Conservation (phyloP, 2,113 vertebrate species). For the Puntigrus tetrazona region DNA sequence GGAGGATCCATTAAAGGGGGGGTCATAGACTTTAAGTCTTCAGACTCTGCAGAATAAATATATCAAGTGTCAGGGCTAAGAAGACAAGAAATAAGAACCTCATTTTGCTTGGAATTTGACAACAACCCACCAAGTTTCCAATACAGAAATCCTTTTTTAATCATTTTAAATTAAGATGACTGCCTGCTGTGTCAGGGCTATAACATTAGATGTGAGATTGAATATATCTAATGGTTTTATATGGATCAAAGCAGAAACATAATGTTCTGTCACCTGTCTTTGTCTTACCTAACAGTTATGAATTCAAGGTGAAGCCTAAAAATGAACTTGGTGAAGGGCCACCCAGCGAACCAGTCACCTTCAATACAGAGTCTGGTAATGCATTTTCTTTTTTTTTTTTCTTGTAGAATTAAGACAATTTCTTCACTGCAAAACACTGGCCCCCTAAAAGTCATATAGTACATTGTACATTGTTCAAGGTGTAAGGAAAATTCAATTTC, state of each 20-base stretch:
- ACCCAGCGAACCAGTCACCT: conserved; percentile 82
- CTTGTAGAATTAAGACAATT: background rate
- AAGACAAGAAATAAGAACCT: conserved; percentile 30
- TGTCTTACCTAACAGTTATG: conserved; percentile 78
- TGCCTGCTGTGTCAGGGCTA: background rate
- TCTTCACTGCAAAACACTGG: background rate
- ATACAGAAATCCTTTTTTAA: conserved; percentile 44
- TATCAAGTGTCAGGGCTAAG: conserved; percentile 47
- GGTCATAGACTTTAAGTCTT: conserved; percentile 27
- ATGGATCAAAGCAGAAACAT: background rate
- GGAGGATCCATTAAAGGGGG: conserved; percentile 56
- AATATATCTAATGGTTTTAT: conserved; percentile 17
- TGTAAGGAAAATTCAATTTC: too few relatives aligned
- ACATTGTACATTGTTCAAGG: too few relatives aligned
- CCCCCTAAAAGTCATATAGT: background rate
- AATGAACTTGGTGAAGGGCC: conserved; percentile 90
- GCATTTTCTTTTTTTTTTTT: background rate
- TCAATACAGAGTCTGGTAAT: conserved; percentile 94
- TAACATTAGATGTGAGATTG: conserved; percentile 4
- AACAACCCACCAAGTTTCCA: conserved; percentile 34
- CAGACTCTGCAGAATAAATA: conserved; percentile 44
- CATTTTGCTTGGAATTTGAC: conserved; percentile 13
- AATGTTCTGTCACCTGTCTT: conserved; percentile 2
- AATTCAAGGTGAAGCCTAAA: conserved; percentile 90
- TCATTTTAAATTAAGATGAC: conserved; percentile 9